Conservation (phyloP, 2,888 invertebrate genomes). For the Carcina quercana region DNA sequence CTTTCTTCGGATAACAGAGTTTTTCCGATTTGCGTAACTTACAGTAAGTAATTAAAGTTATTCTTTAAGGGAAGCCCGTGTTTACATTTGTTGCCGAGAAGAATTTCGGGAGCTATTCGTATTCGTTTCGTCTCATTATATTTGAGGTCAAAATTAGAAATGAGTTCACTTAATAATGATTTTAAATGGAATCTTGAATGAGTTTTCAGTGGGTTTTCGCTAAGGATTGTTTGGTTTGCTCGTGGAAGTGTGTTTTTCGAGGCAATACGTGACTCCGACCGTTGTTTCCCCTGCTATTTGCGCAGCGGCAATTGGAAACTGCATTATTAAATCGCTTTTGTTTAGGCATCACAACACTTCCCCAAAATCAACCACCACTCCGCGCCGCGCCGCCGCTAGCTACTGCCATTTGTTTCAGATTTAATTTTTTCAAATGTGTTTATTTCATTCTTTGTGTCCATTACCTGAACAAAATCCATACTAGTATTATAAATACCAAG, state of each 20-base stretch:
- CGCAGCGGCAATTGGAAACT: slow-evolving; percentile 71
- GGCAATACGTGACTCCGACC: slow-evolving; percentile 34
- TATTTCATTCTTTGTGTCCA: background rate
- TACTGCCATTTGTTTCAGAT: background rate
- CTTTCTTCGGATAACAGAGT: slow-evolving; percentile 59
- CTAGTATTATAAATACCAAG: background rate
- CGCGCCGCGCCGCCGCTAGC: too few species aligned
- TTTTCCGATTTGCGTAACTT: slow-evolving; percentile 59
- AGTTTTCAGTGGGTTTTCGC: slow-evolving; percentile 1
- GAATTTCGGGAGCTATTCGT: background rate
- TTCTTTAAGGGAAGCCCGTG: slow-evolving; percentile 31
- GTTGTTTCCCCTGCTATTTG: slow-evolving; percentile 63
- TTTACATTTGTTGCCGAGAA: slow-evolving; percentile 2
- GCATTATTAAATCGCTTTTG: slow-evolving; percentile 74
- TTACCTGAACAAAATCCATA: background rate
- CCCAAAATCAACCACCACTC: slow-evolving; percentile 25
- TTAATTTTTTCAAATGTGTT: background rate
- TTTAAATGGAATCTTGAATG: background rate
- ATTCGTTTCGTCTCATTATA: background rate
- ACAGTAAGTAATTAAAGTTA: slow-evolving; percentile 36
- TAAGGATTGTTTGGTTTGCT: slow-evolving; percentile 8
- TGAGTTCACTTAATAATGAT: background rate
- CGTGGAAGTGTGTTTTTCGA: slow-evolving; percentile 32
- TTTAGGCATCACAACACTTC: slow-evolving; percentile 66
- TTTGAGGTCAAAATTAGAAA: background rate